These are phyloP conservation scores for Poeciliopsis occidentalis DNA, from an alignment of 2,113 vertebrate genomes.

Conservation along the genomic window DNA sequence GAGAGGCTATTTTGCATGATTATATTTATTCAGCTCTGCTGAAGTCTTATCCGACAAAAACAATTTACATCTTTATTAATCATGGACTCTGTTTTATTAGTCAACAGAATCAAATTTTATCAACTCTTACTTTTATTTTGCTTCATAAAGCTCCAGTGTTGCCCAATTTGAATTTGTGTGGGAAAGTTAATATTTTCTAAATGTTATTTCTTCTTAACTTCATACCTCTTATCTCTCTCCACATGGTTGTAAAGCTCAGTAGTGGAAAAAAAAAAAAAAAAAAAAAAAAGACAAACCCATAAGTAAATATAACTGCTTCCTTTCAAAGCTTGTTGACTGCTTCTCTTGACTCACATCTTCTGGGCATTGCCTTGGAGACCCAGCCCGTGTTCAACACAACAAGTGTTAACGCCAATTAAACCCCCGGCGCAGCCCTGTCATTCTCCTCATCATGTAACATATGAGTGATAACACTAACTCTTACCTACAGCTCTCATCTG, in stretches of 20 bases:
- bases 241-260: conserved; percentile 51
- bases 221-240: conserved; percentile 40
- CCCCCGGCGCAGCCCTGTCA: conserved; percentile 71
- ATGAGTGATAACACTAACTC: conserved; percentile 87
- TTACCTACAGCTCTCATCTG: conserved; percentile 84
- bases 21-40: conserved; percentile 62
- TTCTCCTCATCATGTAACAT: conserved; percentile 67
- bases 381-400: conserved; percentile 34
- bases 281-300: conserved; percentile 31
- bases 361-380: conserved; percentile 67
- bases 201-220: conserved; percentile 47
- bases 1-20: conserved; percentile 59
- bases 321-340: conserved; percentile 66
- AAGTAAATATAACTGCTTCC: conserved; percentile 71
- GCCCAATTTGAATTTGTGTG: conserved; percentile 54
- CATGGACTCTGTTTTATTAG: conserved; percentile 60
- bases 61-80: conserved; percentile 68
- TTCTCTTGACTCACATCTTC: conserved; percentile 70
- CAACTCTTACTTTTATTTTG: conserved; percentile 35
- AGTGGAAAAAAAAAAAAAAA: conserved; percentile 19
- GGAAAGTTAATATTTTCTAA: conserved; percentile 58
- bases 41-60: conserved; percentile 52
- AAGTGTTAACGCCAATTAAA: conserved; percentile 78
- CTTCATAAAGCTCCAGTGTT: conserved; percentile 31
- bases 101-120: conserved; percentile 60